phyloP scores from a whole-genome alignment of 2,113 vertebrate species.

The Tetrao urogallus region DNA sequence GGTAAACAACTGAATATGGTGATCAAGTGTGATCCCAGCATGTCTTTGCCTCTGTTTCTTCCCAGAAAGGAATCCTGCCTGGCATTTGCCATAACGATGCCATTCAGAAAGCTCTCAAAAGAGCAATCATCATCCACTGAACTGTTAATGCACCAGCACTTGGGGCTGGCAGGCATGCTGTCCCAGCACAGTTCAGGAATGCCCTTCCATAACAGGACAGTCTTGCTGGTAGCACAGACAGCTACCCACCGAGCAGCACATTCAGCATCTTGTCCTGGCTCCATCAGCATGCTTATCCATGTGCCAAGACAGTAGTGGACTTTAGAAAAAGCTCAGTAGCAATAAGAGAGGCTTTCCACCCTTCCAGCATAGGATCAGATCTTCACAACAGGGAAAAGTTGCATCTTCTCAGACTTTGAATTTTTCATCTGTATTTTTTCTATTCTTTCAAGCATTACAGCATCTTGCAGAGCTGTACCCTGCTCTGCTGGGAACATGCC shows the following conservation, averaged over 20 bases:
- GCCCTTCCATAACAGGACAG: neutral
- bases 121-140: neutral
- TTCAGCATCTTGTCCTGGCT: accelerated
- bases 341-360: neutral
- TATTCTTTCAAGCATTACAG: neutral
- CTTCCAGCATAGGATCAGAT: accelerated
- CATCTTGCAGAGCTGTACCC: accelerated
- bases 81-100: neutral
- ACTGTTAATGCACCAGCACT: accelerated
- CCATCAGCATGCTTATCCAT: neutral
- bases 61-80: neutral
- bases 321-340: neutral
- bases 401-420: neutral
- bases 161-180: neutral
- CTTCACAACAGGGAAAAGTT: neutral
- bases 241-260: neutral
- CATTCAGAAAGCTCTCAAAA: neutral
- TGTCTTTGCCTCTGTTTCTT: neutral
- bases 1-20: neutral
- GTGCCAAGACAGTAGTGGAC: neutral
- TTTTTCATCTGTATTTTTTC: neutral
- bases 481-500: neutral
- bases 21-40: neutral
- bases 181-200: neutral
- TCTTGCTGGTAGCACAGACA: neutral